Base-by-base conservation (phyloP, 2,888 invertebrate genomes). In the Acleris sparsana region DNA sequence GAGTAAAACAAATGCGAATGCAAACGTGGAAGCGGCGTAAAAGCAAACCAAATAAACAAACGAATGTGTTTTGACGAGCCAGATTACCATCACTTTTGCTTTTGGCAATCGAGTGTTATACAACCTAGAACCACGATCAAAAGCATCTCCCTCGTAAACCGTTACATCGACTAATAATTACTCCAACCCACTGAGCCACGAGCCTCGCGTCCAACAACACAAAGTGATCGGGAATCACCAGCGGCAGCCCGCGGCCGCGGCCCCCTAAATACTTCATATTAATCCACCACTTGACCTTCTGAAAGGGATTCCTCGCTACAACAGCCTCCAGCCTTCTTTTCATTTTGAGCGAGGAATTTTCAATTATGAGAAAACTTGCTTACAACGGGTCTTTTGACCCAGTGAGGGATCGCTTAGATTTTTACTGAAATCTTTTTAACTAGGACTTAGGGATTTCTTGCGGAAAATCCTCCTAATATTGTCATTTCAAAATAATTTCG, bases 311-410 rank as follows among this genome's bases (percentile, higher is more conserved):
- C 65, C 65, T 55, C 33, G 13, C 20, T 16, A 55, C 13, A 43
- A 43, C 55, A 20, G 17, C 20, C 53, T 11, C 55, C 39, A 9
- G 43, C 44, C 61, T 66, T 66, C 66, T 66, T 66, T 66, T 66
- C 62, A 66, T 66, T 61, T 62, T 52, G 57, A 46, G 16, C 62
- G 48, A 5, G 62, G 66, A 66, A 66, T 66, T 57, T 66, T 48
- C 66, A 61, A 66, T 66, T 66, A 66, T 66, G 62, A 66, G 48
- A 51, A 48, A 62, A 66, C 51, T 66, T 66, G 56, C 61, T 51
- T 17, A 53, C 49, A 11, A 17, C 52, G 53, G 17, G 29, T 48
- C 55, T 60, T 57, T 59, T 44, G 64, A 49, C 59, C 64, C 64
- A 48, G 43, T 60, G 64, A 53, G 60, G 59, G 29, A 64, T 64